These are phyloP conservation scores for Phalacrocorax carbo DNA, from an alignment of 2,113 vertebrate species.

Conservation along the genomic window DNA sequence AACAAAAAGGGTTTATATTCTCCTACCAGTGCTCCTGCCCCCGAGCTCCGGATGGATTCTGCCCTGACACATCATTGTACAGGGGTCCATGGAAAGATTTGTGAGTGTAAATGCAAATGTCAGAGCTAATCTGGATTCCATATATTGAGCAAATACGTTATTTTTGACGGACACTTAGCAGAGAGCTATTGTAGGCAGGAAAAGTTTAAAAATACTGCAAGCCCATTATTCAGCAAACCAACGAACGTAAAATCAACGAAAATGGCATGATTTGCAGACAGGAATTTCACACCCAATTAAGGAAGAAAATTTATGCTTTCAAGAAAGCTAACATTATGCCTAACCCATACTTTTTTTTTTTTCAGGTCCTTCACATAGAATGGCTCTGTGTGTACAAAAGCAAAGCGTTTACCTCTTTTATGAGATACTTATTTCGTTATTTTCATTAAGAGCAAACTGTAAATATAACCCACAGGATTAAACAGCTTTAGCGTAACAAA, in stretches of 20 bases:
- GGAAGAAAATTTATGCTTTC: slow-evolving; percentile 10
- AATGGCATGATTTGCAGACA: slow-evolving; percentile 1
- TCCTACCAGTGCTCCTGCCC: fast-evolving
- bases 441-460: neutral
- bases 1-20: neutral
- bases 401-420: neutral
- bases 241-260: neutral
- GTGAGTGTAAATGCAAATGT: neutral
- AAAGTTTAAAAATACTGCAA: slow-evolving; percentile 11
- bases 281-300: slow-evolving; percentile 42
- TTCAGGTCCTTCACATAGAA: neutral
- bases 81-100: neutral
- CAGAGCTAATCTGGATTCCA: neutral
- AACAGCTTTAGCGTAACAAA: neutral
- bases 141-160: neutral
- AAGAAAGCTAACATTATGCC: neutral
- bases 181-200: neutral
- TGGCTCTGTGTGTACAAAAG: neutral
- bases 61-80: fast-evolving
- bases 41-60: fast-evolving
- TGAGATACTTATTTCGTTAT: neutral
- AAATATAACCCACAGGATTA: neutral
- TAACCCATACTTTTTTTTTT: neutral
- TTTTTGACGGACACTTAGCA: neutral
- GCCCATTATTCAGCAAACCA: neutral